These are phyloP conservation scores for Enteromius unitaeniatus DNA, from an alignment of 2,797 vertebrate species.

Conservation along the genomic window DNA sequence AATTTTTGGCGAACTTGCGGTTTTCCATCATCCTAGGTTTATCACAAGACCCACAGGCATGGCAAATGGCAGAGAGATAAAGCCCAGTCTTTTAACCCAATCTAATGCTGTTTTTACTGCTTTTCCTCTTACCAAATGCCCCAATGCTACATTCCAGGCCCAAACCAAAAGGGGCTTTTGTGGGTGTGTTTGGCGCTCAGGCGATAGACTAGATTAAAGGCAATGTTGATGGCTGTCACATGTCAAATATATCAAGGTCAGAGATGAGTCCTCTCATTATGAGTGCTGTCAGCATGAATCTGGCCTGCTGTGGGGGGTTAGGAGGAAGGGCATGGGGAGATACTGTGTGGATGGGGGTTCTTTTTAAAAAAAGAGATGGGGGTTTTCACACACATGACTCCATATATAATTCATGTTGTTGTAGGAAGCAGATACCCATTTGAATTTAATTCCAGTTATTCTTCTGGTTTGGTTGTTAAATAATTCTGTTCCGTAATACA, in stretches of 20 bases:
- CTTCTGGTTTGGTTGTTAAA: neutral
- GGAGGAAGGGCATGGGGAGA: conserved; percentile 21
- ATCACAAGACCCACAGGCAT: neutral
- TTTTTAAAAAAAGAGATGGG: conserved; percentile 26
- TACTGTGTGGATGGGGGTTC: conserved; percentile 22
- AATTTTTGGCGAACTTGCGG: neutral
- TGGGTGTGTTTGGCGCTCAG: conserved; percentile 6
- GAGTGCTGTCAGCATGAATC: conserved; percentile 50
- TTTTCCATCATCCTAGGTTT: conserved; percentile 1
- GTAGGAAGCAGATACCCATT: neutral
- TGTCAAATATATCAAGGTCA: conserved; percentile 51
- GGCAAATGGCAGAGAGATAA: neutral
- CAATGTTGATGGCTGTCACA: conserved; percentile 37
- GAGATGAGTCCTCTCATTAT: conserved; percentile 51
- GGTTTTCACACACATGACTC: conserved; percentile 1
- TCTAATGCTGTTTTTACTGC: neutral
- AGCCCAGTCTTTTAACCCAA: neutral
- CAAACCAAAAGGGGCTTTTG: neutral
- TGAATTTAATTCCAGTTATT: conserved; percentile 3
- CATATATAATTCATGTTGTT: conserved; percentile 47
- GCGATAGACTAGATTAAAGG: conserved; percentile 35
- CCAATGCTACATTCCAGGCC: neutral
- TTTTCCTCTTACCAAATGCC: conserved; percentile 4
- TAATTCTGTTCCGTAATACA: neutral
- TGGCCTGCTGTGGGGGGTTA: conserved; percentile 18